Evolutionary conservation across 2,113 vertebrate genomes (phyloP), one percentile per base, ranked within the genome.

Genomic region (Istiophorus platypterus): DNA sequence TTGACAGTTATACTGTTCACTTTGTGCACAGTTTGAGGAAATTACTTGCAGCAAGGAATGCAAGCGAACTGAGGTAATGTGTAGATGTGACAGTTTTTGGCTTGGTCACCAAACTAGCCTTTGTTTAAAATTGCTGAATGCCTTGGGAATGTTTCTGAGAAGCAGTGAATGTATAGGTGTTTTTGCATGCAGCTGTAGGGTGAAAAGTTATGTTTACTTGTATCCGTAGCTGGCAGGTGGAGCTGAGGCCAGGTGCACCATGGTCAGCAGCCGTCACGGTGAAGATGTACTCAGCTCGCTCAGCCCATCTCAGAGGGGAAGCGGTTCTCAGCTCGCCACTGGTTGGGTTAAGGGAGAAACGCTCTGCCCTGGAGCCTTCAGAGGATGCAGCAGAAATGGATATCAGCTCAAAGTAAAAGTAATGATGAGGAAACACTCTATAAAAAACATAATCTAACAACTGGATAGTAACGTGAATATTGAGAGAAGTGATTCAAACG

Each of bases 301-400:
- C 98, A 0, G 92, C n/a, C 9, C 91, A 95, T 49, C 93, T 95
- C 14, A 99, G 92, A 0, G 94, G 88, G 0, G 96, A 91, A 5
- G 96, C 95, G 0, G 96, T 97, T 2, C 95, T 93, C 68, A 99
- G 88, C 85, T 99, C 97, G 0, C 98, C 98, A 0, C 93, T 97
- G 42, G 94, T 95, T 11, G 91, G 61, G 7, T 97, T 97, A 26
- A 99, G 89, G 1, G 96, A 95, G 92, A 99, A 99, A 2, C 96
- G 95, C 83, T 99, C 97, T 0, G 95, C 96, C 95, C 98, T 96
- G 78, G 96, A 89, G 27, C 98, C 98, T 99, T 84, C 15, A 51
- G 12, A 24, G n/a, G 65, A 69, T 1, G 9, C 8, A 80, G 78
- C 24, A 75, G 0, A 47, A 2, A 27, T 15, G 2, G 5, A 42